Conservation (phyloP, 2,113 vertebrate genomes). For the Platycercus adscitus region DNA sequence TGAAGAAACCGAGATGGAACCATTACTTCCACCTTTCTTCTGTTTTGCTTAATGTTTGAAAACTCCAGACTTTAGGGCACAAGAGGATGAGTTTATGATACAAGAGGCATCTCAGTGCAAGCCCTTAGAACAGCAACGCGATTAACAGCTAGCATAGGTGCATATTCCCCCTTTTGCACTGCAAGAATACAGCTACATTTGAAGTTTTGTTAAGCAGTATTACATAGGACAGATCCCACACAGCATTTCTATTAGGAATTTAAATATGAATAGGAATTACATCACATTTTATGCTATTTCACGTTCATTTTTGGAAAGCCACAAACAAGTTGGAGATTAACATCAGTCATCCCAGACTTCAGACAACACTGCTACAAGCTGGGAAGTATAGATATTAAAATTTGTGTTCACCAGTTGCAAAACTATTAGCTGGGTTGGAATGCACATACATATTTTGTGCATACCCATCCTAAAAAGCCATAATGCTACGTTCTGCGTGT, state of each 20-base stretch:
- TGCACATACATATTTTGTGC: slow-evolving; percentile 48
- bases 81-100: slow-evolving; percentile 10
- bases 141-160: slow-evolving; percentile 27
- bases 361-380: slow-evolving; percentile 68
- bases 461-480: slow-evolving; percentile 52
- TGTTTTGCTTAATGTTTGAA: neutral
- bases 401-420: slow-evolving; percentile 65
- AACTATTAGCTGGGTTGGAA: slow-evolving; percentile 59
- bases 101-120: neutral
- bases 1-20: neutral
- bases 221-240: neutral
- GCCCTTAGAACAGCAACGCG: neutral
- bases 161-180: neutral
- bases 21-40: neutral
- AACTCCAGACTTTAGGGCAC: neutral
- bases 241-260: slow-evolving; percentile 19
- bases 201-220: neutral
- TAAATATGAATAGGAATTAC: slow-evolving; percentile 49
- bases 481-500: neutral
- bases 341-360: slow-evolving; percentile 71
- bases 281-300: slow-evolving; percentile 60
- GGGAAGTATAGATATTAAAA: slow-evolving; percentile 72
- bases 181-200: neutral
- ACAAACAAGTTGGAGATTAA: slow-evolving; percentile 71
- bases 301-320: slow-evolving; percentile 69